Percentiles rank a stretch among this genome's conserved stretches.
Conservation (phyloP, 2,888 invertebrate genomes). For the Leistus spinibarbis region DNA sequence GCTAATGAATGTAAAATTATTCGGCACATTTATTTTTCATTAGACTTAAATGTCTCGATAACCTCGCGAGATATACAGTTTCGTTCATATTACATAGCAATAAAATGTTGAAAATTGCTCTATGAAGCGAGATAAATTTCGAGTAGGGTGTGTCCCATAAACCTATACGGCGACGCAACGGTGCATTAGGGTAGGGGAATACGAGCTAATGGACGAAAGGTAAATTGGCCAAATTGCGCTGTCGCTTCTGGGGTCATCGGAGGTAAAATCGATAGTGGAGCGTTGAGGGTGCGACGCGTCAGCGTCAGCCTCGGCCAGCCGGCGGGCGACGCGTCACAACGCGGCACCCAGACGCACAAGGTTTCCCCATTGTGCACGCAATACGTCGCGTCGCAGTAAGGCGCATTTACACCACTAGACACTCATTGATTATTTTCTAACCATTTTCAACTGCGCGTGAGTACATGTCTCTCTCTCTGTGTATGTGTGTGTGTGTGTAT, state of each 20-base stretch:
- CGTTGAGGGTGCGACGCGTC: slow-evolving; percentile 1
- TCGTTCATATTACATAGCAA: background rate
- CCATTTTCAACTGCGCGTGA: background rate
- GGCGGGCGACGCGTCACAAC: background rate
- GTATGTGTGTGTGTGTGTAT: background rate
- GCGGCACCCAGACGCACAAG: background rate
- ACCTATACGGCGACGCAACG: background rate
- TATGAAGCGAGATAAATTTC: background rate
- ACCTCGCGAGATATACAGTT: background rate
- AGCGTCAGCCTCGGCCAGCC: background rate
- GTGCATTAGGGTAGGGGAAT: background rate
- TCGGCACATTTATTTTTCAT: background rate
- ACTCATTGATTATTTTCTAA: background rate
- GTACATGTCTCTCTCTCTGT: no score
- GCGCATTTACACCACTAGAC: background rate
- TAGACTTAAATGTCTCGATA: background rate
- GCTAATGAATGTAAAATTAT: background rate
- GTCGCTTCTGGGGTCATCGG: background rate
- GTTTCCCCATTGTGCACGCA: background rate
- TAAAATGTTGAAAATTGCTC: background rate
- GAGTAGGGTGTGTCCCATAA: background rate
- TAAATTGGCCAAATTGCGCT: background rate
- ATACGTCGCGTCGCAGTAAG: background rate
- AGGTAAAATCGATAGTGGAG: slow-evolving; percentile 2
- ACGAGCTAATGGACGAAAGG: background rate